phyloP scores from a whole-genome alignment of 2,888 invertebrate species.

The Drosophila nr. perissopoda region DNA sequence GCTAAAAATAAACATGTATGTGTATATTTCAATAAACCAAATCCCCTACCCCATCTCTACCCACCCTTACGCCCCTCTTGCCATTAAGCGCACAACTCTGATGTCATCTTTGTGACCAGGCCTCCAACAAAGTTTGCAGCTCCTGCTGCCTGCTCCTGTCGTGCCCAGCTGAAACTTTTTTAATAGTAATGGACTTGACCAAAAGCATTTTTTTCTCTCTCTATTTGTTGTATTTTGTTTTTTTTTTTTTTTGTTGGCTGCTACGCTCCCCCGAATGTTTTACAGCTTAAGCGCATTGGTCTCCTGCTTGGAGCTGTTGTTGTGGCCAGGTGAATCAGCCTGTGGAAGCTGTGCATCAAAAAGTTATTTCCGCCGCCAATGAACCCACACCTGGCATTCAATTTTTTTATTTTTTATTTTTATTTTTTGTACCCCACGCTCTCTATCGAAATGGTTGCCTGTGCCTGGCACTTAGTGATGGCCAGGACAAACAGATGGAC shows the following conservation, averaged over 20 bases:
- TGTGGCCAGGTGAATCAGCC: constrained; percentile 73
- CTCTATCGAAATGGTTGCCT: constrained; percentile 56
- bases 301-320: constrained; percentile 53
- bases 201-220: constrained; percentile 45
- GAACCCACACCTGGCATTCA: constrained; percentile 57
- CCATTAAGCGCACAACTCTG: constrained; percentile 77
- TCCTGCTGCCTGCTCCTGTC: constrained; percentile 6
- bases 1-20: constrained; percentile 48
- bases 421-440: constrained; percentile 6
- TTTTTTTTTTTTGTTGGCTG: constrained; percentile 18
- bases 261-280: constrained; percentile 51
- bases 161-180: constrained; percentile 68
- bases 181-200: constrained; percentile 77
- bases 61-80: background rate
- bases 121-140: constrained; percentile 59
- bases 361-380: constrained; percentile 80
- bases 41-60: background rate
- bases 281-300: constrained; percentile 73
- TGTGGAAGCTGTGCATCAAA: constrained; percentile 68
- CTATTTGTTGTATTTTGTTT: constrained; percentile 13
- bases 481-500: constrained; percentile 28
- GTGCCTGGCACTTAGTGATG: constrained; percentile 60
- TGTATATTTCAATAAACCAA: constrained; percentile 33
- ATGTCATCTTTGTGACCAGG: constrained; percentile 79
- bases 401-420: constrained; percentile 29